Conservation (phyloP, 2,113 vertebrate genomes). For the Castor canadensis region DNA sequence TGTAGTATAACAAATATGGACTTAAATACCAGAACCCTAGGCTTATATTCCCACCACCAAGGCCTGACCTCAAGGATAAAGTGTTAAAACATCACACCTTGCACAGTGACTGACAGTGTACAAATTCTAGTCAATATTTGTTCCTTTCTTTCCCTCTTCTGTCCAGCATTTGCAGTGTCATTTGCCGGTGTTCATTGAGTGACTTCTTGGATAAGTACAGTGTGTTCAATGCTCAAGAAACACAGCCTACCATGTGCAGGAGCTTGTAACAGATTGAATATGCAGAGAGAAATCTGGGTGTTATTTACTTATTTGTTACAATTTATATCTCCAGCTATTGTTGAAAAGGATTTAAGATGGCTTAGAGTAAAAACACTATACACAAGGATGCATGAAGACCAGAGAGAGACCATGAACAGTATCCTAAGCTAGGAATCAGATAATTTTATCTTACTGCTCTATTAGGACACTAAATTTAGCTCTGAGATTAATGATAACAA, state of each 20-base stretch:
- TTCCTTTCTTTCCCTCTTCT: background rate
- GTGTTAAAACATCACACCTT: background rate
- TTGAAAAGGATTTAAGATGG: background rate
- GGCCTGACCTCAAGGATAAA: background rate
- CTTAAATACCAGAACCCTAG: background rate
- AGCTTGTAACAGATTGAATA: background rate
- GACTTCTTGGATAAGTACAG: background rate
- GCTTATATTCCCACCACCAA: background rate
- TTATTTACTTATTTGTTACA: background rate
- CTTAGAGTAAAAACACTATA: background rate
- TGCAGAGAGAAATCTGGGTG: too few species aligned
- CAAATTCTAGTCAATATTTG: background rate
- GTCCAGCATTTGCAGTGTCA: background rate
- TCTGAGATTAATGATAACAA: background rate
- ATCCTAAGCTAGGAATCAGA: background rate
- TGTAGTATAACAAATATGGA: background rate
- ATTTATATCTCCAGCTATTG: background rate
- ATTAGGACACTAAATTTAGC: background rate
- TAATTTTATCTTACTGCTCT: background rate
- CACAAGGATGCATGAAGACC: background rate
- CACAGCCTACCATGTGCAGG: background rate
- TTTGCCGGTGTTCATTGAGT: background rate
- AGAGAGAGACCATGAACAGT: background rate
- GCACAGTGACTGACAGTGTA: too few species aligned
- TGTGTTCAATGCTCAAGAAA: background rate